phyloP scores from a whole-genome alignment of 1,140 invertebrate species.

The Drosophila virilis region DNA sequence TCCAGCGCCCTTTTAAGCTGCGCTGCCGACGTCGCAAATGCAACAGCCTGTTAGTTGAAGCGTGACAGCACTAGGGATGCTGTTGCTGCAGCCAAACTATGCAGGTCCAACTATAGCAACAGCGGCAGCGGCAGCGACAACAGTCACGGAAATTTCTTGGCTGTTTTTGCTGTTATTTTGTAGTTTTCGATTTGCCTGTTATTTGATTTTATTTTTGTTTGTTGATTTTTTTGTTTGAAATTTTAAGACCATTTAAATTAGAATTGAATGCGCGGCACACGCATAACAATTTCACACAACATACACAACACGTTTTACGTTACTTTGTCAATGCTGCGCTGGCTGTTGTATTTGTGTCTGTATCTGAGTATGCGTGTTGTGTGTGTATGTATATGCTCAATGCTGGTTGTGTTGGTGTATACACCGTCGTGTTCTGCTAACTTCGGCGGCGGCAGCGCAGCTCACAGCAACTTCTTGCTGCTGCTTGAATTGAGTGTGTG shows the following conservation, averaged over 20 bases:
- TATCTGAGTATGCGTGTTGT: conserved; percentile 24
- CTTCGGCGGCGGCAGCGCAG: conserved; percentile 36
- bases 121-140: background rate
- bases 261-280: conserved; percentile 28
- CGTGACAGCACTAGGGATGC: conserved; percentile 55
- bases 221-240: conserved; percentile 4
- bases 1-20: conserved; percentile 53
- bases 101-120: conserved; percentile 12
- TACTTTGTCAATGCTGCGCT: conserved; percentile 39
- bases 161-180: conserved; percentile 28
- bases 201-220: conserved; percentile 7
- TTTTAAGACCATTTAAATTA: conserved; percentile 36
- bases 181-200: conserved; percentile 9
- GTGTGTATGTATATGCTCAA: conserved; percentile 49
- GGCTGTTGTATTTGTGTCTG: conserved; percentile 24
- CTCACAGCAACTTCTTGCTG: conserved; percentile 36
- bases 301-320: conserved; percentile 50
- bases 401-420: conserved; percentile 52
- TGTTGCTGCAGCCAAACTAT: conserved; percentile 42
- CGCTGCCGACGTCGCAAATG: conserved; percentile 43
- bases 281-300: conserved; percentile 34
- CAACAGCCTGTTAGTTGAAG: conserved; percentile 49
- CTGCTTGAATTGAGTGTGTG: conserved; percentile 18
- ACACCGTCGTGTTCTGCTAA: conserved; percentile 41
- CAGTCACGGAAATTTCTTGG: conserved; percentile 36